Conservation (phyloP, 1,140 invertebrate species). For the Macrobrachium nipponense region DNA sequence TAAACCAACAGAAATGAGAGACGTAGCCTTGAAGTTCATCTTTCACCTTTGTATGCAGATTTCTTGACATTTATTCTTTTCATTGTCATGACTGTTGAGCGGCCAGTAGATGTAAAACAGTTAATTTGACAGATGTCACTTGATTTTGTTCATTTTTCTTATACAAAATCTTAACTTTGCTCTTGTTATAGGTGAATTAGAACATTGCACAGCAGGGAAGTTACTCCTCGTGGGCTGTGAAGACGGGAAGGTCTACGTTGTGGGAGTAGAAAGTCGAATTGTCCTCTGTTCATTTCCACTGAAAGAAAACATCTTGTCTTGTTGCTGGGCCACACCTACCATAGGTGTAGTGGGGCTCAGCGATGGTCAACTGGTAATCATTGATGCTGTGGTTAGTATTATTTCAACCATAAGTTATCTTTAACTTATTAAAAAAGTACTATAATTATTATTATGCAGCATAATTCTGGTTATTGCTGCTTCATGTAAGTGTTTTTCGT, state of each 20-base stretch:
- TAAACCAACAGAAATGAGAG: too few relatives aligned
- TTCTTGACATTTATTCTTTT: neutral
- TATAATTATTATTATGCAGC: too few relatives aligned
- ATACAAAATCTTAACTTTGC: neutral
- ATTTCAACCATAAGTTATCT: neutral
- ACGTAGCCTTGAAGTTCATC: too few relatives aligned
- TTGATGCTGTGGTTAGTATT: slow-evolving; percentile 50
- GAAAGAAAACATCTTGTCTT: slow-evolving; percentile 71
- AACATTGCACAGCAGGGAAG: slow-evolving; percentile 78
- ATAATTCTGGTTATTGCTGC: too few relatives aligned
- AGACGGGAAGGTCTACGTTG: slow-evolving; percentile 73
- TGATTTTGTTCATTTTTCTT: too few relatives aligned
- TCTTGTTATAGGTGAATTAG: slow-evolving; percentile 70
- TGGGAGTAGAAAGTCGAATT: slow-evolving; percentile 73
- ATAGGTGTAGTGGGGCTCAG: slow-evolving; percentile 68
- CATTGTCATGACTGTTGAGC: neutral
- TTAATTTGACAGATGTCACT: too few relatives aligned
- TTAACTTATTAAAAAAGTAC: neutral
- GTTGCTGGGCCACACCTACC: slow-evolving; percentile 67
- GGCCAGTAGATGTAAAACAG: too few relatives aligned
- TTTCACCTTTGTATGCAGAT: too few relatives aligned
- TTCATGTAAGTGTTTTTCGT: too few relatives aligned
- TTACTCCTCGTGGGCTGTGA: slow-evolving; percentile 76
- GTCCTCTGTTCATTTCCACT: slow-evolving; percentile 68
- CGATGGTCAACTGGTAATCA: slow-evolving; percentile 66